phyloP scores from a whole-genome alignment of 30 jellyfish, hydroid and myxozoan genomes.

The Sanderia malayensis region DNA sequence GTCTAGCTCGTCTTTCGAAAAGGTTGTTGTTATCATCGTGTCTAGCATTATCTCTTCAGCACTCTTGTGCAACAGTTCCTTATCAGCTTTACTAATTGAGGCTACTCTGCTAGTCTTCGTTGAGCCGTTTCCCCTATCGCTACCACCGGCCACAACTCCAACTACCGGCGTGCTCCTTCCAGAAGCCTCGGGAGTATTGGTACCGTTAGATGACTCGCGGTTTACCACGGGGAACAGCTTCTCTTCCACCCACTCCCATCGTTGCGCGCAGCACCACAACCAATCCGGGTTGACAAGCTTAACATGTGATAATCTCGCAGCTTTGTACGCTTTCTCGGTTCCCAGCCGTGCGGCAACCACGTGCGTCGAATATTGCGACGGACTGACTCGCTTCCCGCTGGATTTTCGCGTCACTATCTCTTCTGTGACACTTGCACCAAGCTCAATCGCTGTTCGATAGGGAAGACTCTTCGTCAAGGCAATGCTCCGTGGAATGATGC shows the following conservation, averaged over 20 bases:
- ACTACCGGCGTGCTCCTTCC: conserved; percentile 80
- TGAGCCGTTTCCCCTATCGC: neutral
- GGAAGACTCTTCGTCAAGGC: conserved; percentile 77
- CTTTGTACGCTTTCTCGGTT: conserved; percentile 91
- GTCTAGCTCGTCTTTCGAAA: conserved; percentile 79
- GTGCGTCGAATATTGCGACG: conserved; percentile 69
- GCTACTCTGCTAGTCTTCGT: neutral
- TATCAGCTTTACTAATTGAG: neutral
- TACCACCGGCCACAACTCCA: conserved; percentile 10
- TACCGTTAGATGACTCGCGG: conserved; percentile 25
- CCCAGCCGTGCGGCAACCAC: conserved; percentile 98
- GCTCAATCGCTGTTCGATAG: conserved; percentile 77
- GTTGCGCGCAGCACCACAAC: conserved; percentile 94
- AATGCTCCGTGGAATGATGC: conserved; percentile 83
- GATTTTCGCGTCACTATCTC: conserved; percentile 30
- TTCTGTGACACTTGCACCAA: conserved; percentile 88
- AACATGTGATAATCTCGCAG: conserved; percentile 58
- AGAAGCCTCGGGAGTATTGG: conserved; percentile 65
- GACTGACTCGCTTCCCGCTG: neutral
- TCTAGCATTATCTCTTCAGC: conserved; percentile 71
- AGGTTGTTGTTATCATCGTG: conserved; percentile 46
- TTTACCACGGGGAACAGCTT: conserved; percentile 78
- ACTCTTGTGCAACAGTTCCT: conserved; percentile 15
- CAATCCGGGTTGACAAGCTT: conserved; percentile 88
- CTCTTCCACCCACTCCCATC: conserved; percentile 99